Conservation (phyloP, 37 sponge, comb jelly and placozoan genomes). For the Spongia lamella region DNA sequence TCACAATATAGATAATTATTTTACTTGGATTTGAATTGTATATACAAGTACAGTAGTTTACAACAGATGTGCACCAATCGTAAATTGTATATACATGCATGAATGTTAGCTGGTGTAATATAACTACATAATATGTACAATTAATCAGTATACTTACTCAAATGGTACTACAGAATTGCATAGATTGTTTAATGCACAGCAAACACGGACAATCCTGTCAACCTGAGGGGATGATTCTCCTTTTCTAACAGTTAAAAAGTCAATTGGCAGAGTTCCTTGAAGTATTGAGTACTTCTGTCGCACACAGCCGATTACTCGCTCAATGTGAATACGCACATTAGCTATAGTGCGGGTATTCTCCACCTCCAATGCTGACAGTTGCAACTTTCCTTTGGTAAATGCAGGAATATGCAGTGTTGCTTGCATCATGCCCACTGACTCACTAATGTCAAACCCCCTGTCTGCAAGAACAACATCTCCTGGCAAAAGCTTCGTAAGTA, state of each 20-base stretch:
- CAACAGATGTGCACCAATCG: too few relatives aligned
- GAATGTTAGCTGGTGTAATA: too few relatives aligned
- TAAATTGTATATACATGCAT: too few relatives aligned
- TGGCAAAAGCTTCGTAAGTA: constrained; percentile 58
- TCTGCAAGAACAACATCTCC: constrained; percentile 80
- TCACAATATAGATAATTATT: too few relatives aligned
- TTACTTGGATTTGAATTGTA: too few relatives aligned
- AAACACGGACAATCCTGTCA: constrained; percentile 47
- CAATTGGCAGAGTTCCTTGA: constrained; percentile 44
- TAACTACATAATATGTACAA: too few relatives aligned
- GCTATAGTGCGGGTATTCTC: constrained; percentile 68
- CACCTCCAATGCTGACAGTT: constrained; percentile 49
- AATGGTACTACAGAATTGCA: constrained; percentile 68
- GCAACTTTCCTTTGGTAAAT: constrained; percentile 67
- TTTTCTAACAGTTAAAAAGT: constrained; percentile 23
- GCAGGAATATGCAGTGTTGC: too few relatives aligned
- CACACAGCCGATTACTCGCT: constrained; percentile 66
- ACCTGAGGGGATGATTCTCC: constrained; percentile 18
- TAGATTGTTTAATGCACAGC: constrained; percentile 60
- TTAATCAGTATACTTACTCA: too few relatives aligned
- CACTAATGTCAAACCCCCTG: constrained; percentile 72
- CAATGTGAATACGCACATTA: constrained; percentile 82
- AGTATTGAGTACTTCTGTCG: constrained; percentile 60
- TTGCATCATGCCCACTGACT: constrained; percentile 60
- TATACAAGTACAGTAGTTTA: too few relatives aligned